Percentiles rank a stretch among this genome's conserved stretches.
Conservation (phyloP, 2,888 invertebrate species). For the Microplitis manilae region DNA sequence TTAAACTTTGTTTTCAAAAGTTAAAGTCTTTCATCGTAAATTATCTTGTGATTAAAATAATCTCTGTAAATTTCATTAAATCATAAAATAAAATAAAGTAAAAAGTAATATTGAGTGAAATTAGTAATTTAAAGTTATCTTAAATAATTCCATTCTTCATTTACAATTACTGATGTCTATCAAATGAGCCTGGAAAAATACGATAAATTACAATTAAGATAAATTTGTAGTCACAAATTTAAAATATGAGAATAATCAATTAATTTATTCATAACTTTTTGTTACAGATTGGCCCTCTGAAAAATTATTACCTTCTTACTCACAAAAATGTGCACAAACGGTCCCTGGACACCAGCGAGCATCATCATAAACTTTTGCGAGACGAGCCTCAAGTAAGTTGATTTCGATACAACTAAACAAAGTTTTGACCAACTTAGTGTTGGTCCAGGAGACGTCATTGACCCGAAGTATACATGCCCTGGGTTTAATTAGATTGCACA, state of each 20-base stretch:
- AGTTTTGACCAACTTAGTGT: background rate
- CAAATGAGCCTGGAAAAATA: no score
- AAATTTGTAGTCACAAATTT: no score
- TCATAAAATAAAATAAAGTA: background rate
- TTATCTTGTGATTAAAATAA: background rate
- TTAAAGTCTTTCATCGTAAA: background rate
- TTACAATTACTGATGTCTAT: background rate
- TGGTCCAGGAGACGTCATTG: conserved; percentile 53
- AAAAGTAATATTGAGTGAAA: background rate
- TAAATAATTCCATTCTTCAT: background rate
- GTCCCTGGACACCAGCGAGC: conserved; percentile 83
- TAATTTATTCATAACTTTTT: conserved; percentile 60
- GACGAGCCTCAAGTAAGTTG: conserved; percentile 83
- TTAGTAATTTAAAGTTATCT: background rate
- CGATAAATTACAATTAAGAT: no score
- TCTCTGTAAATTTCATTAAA: background rate
- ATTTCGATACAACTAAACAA: conserved; percentile 31
- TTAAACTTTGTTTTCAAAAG: background rate
- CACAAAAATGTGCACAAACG: conserved; percentile 90
- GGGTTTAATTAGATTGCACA: conserved; percentile 66
- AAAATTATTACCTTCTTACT: conserved; percentile 88
- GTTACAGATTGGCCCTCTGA: conserved; percentile 91
- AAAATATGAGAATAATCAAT: background rate
- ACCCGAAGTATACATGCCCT: conserved; percentile 33
- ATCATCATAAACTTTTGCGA: conserved; percentile 84